Conservation (phyloP, 1,140 invertebrate genomes). For the Druon quercuslanigerum region DNA sequence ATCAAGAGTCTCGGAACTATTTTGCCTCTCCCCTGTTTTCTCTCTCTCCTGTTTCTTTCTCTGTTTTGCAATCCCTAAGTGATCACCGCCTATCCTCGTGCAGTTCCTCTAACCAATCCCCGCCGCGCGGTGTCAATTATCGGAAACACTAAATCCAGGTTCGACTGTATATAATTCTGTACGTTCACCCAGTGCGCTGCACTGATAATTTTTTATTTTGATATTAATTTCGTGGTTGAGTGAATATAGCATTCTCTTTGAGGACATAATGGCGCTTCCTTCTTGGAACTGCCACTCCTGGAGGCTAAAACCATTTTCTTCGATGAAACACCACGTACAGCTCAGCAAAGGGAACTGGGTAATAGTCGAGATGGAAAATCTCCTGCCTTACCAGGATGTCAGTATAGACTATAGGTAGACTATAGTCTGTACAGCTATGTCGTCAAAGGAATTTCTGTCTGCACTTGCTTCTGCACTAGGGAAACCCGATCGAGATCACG, state of each 20-base stretch:
- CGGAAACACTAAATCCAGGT: too few relatives aligned
- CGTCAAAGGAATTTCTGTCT: constrained; percentile 16
- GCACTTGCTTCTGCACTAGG: constrained; percentile 7
- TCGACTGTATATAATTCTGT: too few relatives aligned
- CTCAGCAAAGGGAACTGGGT: not conserved
- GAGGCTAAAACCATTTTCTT: constrained; percentile 13
- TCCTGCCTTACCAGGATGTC: not conserved
- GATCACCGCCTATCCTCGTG: too few relatives aligned
- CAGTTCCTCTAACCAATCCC: too few relatives aligned
- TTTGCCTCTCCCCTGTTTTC: too few relatives aligned
- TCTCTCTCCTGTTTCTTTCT: too few relatives aligned
- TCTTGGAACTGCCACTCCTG: constrained; percentile 5
- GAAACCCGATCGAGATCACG: constrained; percentile 11
- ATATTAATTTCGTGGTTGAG: constrained; percentile 1
- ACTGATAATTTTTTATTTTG: not conserved
- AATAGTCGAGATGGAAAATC: not conserved
- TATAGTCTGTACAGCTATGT: not conserved
- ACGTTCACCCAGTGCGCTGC: too few relatives aligned
- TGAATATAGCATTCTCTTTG: not conserved
- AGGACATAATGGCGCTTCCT: not conserved
- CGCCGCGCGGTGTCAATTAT: too few relatives aligned
- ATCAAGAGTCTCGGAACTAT: too few relatives aligned
- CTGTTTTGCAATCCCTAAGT: too few relatives aligned
- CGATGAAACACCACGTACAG: not conserved
- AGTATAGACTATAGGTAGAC: not conserved